phyloP scores from a whole-genome alignment of 1,140 invertebrate species.

The Stegodyphus dumicola region DNA sequence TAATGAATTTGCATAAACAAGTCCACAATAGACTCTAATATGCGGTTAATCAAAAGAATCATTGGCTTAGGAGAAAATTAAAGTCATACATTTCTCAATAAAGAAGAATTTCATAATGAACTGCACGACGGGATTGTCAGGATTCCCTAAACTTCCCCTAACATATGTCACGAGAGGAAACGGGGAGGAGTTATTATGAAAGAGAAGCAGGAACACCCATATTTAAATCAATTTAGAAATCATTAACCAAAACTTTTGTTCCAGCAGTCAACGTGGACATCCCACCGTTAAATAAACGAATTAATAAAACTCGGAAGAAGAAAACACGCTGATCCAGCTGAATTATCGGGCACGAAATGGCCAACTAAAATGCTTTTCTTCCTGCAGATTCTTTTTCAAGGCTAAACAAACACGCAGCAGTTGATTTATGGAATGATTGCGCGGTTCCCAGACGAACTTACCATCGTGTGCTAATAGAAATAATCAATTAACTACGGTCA shows the following conservation, averaged over 20 bases:
- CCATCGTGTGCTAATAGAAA: conserved; percentile 52
- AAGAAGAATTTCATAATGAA: too few species aligned
- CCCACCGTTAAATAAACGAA: conserved; percentile 27
- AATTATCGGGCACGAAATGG: conserved; percentile 37
- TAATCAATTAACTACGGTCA: conserved; percentile 56
- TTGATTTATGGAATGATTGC: conserved; percentile 44
- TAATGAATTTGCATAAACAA: too few species aligned
- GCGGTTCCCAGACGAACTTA: conserved; percentile 24
- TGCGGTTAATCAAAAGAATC: too few species aligned
- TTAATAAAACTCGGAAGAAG: conserved; percentile 47
- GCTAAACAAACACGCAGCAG: conserved; percentile 51
- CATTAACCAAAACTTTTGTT: conserved; percentile 50
- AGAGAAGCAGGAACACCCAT: too few species aligned
- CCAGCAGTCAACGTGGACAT: conserved; percentile 23
- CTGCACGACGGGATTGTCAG: too few species aligned
- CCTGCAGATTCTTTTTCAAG: conserved; percentile 41
- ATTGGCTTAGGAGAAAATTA: too few species aligned
- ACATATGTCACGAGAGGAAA: too few species aligned
- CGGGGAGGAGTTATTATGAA: too few species aligned
- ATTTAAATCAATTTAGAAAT: conserved; percentile 55
- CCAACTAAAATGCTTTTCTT: conserved; percentile 4
- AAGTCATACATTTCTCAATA: too few species aligned
- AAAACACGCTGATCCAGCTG: conserved; percentile 1
- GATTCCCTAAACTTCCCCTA: too few species aligned
- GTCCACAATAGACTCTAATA: too few species aligned